Evolutionary conservation across 2,113 vertebrate genomes (phyloP).

Genomic region (Cricetomys ansorgei): DNA sequence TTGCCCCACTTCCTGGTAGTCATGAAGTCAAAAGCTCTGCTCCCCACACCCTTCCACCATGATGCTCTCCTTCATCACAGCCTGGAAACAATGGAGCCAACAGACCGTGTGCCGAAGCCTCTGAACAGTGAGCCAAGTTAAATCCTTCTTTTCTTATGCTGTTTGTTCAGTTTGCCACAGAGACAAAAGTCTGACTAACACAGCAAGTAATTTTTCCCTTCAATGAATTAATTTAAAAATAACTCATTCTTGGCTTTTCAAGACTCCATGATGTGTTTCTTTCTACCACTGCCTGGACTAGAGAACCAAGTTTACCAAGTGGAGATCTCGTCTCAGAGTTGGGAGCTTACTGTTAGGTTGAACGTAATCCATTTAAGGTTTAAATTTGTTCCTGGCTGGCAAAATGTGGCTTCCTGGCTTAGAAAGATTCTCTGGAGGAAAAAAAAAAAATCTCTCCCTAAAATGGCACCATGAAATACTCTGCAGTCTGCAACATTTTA

Average conservation of each 20-base stretch:
- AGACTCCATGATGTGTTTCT: background rate
- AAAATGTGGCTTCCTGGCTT: slow-evolving; percentile 48
- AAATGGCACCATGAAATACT: slow-evolving; percentile 51
- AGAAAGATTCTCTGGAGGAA: slow-evolving; percentile 61
- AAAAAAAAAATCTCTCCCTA: background rate
- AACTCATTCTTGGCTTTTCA: background rate
- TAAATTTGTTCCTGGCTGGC: slow-evolving; percentile 61
- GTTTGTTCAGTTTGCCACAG: background rate
- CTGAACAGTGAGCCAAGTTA: background rate
- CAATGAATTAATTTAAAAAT: slow-evolving; percentile 22
- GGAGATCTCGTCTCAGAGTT: background rate
- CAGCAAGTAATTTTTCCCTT: background rate
- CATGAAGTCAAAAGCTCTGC: background rate
- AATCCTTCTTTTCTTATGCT: background rate
- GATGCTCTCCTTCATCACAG: background rate
- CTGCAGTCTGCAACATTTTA: slow-evolving; percentile 8
- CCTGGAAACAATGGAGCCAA: background rate
- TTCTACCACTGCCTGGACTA: background rate
- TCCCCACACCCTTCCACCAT: background rate
- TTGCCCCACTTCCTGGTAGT: background rate
- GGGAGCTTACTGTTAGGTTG: slow-evolving; percentile 61
- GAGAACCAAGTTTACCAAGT: slow-evolving; percentile 31
- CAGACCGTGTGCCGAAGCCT: background rate
- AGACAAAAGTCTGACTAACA: background rate
- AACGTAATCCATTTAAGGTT: slow-evolving; percentile 47